phyloP scores from a whole-genome alignment of 2,888 invertebrate species.

The Nipponacmea schrenckii region DNA sequence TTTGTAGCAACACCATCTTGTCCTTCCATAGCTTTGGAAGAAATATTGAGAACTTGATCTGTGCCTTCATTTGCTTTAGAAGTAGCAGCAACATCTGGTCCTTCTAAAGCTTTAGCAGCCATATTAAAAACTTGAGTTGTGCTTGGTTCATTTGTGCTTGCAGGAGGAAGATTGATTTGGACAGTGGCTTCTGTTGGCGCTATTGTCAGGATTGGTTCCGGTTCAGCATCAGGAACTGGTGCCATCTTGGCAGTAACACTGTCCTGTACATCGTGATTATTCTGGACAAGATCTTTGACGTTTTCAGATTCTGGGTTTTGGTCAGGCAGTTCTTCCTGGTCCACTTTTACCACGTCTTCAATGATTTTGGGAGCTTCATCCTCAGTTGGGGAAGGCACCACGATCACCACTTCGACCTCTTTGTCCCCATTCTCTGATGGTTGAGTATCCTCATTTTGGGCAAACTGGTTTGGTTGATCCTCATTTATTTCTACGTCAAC shows the following conservation, averaged over 20 bases:
- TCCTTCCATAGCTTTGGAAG: background rate
- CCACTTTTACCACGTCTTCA: no score
- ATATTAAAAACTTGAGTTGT: background rate
- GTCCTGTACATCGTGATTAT: no score
- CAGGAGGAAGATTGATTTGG: no score
- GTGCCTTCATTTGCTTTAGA: background rate
- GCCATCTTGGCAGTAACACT: no score
- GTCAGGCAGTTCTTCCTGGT: no score
- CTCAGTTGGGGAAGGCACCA: background rate
- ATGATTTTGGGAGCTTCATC: no score
- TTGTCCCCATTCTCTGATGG: background rate
- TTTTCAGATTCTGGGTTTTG: no score
- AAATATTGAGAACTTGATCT: background rate
- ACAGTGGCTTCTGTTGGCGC: no score
- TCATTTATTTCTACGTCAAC: background rate
- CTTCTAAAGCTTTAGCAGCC: background rate
- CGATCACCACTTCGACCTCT: background rate
- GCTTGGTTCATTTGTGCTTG: background rate
- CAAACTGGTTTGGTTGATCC: background rate
- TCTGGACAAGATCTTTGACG: no score
- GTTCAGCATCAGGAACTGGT: no score
- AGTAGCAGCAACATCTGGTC: background rate
- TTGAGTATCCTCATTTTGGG: slow-evolving; percentile 20
- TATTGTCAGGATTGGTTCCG: no score
- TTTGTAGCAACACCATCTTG: background rate